Conservation (phyloP, 2,113 vertebrate genomes). For the Acrocephalus kingi region DNA sequence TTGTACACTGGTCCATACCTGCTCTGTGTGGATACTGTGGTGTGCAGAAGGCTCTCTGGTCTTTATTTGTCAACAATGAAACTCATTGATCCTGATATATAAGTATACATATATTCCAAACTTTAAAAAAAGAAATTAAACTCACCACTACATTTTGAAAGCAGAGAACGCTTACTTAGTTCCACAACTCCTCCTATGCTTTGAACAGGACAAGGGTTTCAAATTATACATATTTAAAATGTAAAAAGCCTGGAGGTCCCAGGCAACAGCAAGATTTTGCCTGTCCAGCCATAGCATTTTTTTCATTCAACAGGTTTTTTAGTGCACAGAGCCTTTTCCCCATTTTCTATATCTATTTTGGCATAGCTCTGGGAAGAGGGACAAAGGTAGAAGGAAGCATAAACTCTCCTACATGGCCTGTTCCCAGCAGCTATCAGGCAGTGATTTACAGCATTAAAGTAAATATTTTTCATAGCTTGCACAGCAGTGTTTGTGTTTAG, state of each 20-base stretch:
- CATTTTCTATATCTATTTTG: not conserved
- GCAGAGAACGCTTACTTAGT: not conserved
- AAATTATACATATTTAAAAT: not conserved
- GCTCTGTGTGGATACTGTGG: not conserved
- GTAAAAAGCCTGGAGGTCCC: not conserved
- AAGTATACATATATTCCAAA: not conserved
- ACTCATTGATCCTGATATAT: not conserved
- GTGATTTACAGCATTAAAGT: slow-evolving; percentile 19
- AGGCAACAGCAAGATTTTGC: not conserved
- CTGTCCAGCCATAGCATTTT: not conserved
- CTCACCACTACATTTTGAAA: not conserved
- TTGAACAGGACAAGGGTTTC: not conserved
- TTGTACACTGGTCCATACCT: not conserved
- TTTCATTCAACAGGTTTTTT: not conserved
- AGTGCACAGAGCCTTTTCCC: not conserved
- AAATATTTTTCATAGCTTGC: slow-evolving; percentile 28
- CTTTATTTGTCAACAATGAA: not conserved
- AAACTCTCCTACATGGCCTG: not conserved
- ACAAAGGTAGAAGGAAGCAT: not conserved
- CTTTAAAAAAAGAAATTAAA: not conserved
- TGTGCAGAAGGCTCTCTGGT: not conserved
- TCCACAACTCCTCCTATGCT: not conserved
- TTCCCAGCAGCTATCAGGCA: not conserved
- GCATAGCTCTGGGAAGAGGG: not conserved
- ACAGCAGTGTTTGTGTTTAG: not conserved